A percentile compares a stretch with the other conserved stretches of the same genome.
Evolutionary conservation across 2,888 invertebrate genomes (phyloP).

Genomic region (Caenorhabditis sp.): DNA sequence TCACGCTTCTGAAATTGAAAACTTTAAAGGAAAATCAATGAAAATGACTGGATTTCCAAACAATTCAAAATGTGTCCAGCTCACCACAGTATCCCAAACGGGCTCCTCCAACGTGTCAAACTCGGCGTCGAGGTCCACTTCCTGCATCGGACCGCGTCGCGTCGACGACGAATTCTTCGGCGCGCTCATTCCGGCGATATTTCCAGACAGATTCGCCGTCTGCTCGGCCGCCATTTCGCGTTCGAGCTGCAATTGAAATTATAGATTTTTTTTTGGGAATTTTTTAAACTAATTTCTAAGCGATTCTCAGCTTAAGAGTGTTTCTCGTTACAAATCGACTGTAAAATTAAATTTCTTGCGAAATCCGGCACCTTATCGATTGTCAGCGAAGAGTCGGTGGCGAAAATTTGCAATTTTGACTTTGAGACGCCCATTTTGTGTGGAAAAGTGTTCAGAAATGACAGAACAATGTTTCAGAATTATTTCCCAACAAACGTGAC

Average conservation of each 20-base stretch:
- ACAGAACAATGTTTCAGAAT: no score
- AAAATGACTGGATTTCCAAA: neutral
- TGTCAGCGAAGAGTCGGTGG: constrained; percentile 22
- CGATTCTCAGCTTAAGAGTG: no score
- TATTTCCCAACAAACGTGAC: no score
- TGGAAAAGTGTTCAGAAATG: constrained; percentile 4
- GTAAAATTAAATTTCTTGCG: no score
- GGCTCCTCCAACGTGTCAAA: constrained; percentile 79
- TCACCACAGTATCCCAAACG: constrained; percentile 76
- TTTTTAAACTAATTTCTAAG: neutral
- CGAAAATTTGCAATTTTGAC: constrained; percentile 48
- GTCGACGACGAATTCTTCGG: constrained; percentile 38
- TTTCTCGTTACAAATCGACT: no score
- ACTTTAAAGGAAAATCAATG: neutral
- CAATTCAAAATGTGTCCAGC: no score
- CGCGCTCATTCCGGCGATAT: constrained; percentile 62
- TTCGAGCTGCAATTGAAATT: constrained; percentile 70
- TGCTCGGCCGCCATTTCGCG: constrained; percentile 76
- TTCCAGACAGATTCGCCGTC: constrained; percentile 59
- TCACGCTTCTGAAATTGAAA: constrained; percentile 88
- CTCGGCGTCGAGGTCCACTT: constrained; percentile 71
- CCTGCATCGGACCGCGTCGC: constrained; percentile 59
- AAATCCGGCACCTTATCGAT: constrained; percentile 14
- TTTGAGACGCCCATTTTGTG: constrained; percentile 31
- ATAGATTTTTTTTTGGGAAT: neutral